Conservation (phyloP, 2,888 invertebrate species). For the Tholera decimalis region DNA sequence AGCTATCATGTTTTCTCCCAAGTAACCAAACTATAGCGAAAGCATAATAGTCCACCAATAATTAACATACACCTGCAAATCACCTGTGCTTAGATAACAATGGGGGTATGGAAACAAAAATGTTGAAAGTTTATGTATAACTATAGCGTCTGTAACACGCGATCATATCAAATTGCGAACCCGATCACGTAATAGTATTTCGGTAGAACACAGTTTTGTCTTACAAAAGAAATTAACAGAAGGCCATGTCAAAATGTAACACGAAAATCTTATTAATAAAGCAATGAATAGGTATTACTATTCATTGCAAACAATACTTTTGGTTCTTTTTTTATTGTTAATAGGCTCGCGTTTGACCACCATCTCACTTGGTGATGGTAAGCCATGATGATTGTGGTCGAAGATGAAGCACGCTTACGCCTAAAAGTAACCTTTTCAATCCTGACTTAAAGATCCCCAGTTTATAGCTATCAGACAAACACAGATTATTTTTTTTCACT, state of each 20-base stretch:
- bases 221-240: constrained; percentile 26
- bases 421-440: no score
- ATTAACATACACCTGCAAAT: constrained; percentile 19
- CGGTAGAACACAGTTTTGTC: constrained; percentile 59
- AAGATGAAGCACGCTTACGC: no score
- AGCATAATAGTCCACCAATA: constrained; percentile 16
- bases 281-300: no score
- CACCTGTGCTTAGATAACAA: constrained; percentile 36
- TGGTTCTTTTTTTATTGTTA: no score
- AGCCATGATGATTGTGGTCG: no score
- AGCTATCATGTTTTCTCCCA: neutral
- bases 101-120: constrained; percentile 39
- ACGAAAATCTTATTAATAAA: neutral
- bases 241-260: neutral
- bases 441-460: no score
- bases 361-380: no score
- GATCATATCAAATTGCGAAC: constrained; percentile 58
- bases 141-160: constrained; percentile 48
- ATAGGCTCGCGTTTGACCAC: no score
- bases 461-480: no score
- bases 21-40: neutral
- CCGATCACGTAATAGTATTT: constrained; percentile 65
- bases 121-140: constrained; percentile 53
- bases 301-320: no score
- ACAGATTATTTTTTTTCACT: no score